phyloP scores from a whole-genome alignment of 2,797 vertebrate species.

The Poecilia velifera region DNA sequence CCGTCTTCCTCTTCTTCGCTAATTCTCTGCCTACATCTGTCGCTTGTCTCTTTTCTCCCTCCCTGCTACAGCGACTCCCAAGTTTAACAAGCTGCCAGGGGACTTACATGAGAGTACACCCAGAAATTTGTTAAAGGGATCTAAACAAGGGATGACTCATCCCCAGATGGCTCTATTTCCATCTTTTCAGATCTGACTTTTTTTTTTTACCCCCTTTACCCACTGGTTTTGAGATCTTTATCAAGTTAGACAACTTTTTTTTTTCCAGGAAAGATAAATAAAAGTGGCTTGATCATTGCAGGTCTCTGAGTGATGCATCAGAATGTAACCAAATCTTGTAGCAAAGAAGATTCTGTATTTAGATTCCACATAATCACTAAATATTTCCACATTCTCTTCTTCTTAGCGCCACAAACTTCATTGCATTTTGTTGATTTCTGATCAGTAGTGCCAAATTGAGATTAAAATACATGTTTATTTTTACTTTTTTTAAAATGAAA shows the following conservation, averaged over 20 bases:
- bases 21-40: slow-evolving; percentile 56
- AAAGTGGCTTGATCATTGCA: not conserved
- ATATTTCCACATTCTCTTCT: not conserved
- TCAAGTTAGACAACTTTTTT: not conserved
- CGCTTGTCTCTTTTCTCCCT: slow-evolving; percentile 50
- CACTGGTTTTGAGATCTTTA: slow-evolving; percentile 8
- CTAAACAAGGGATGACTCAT: slow-evolving; percentile 67
- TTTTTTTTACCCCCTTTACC: slow-evolving; percentile 4
- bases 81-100: slow-evolving; percentile 76
- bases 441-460: not conserved
- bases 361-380: not conserved
- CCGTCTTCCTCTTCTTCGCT: slow-evolving; percentile 44
- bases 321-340: not conserved
- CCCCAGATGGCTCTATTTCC: slow-evolving; percentile 62
- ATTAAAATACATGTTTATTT: not conserved
- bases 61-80: slow-evolving; percentile 49
- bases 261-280: slow-evolving; percentile 5
- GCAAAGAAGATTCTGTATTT: not conserved
- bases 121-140: slow-evolving; percentile 67
- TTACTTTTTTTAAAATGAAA: not conserved
- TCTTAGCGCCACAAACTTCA: not conserved
- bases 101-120: slow-evolving; percentile 62
- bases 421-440: not conserved
- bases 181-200: slow-evolving; percentile 27
- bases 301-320: not conserved